Evolutionary conservation across 1,140 invertebrate species (phyloP).

Genomic region (Neuroterus valhalla): DNA sequence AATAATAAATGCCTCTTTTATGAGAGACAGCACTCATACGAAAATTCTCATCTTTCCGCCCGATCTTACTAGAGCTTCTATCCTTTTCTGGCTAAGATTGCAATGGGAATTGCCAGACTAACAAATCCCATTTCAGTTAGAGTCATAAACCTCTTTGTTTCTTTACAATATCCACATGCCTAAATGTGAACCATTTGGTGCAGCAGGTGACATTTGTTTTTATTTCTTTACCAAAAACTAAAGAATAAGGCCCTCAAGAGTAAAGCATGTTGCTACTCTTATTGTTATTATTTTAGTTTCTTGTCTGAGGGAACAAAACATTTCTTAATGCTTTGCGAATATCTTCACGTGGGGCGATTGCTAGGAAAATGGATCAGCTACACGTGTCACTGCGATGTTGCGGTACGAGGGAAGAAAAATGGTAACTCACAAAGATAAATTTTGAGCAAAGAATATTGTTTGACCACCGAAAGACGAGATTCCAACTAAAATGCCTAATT

Average conservation of each 20-base stretch:
- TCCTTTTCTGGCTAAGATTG: constrained; percentile 22
- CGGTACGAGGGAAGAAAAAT: too few relatives aligned
- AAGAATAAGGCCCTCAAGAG: neutral
- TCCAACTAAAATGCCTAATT: too few relatives aligned
- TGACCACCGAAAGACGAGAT: too few relatives aligned
- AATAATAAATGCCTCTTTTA: neutral
- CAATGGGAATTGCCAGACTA: constrained; percentile 28
- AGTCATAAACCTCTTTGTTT: constrained; percentile 25
- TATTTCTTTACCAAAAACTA: neutral
- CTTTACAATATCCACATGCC: neutral
- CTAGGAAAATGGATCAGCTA: too few relatives aligned
- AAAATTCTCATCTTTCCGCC: constrained; percentile 34
- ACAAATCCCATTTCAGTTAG: constrained; percentile 28
- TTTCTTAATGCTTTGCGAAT: too few relatives aligned
- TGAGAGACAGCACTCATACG: constrained; percentile 22
- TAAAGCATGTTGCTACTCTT: neutral
- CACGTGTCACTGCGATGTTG: too few relatives aligned
- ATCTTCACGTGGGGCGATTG: too few relatives aligned
- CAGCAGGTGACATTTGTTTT: neutral
- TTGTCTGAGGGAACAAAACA: too few relatives aligned
- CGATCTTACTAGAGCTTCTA: constrained; percentile 23
- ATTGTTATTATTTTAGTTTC: neutral
- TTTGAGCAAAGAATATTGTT: too few relatives aligned
- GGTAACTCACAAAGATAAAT: too few relatives aligned
- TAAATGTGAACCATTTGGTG: neutral